A percentile compares a stretch with the other conserved stretches of the same genome.
Conservation (phyloP, 2,888 invertebrate genomes). For the Zaprionus obscuricornis region DNA sequence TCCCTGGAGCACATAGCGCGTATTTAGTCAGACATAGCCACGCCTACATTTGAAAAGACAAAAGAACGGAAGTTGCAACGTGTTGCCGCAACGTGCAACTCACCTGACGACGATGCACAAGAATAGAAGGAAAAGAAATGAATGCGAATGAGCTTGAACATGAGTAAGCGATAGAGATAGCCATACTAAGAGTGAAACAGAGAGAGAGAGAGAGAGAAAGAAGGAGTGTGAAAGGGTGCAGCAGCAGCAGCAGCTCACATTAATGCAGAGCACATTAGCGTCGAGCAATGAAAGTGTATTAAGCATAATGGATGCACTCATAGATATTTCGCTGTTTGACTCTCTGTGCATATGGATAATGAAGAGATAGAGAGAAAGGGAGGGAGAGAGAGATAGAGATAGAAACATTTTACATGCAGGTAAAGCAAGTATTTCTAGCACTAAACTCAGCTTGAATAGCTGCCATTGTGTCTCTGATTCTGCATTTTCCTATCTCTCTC, state of each 20-base stretch:
- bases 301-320: conserved; percentile 78
- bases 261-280: conserved; percentile 69
- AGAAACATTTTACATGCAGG: no score
- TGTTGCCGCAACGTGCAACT: conserved; percentile 51
- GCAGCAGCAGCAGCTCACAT: conserved; percentile 62
- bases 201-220: background rate
- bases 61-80: conserved; percentile 57
- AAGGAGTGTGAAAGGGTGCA: conserved; percentile 33
- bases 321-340: conserved; percentile 67
- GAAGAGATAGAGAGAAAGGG: no score
- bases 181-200: background rate
- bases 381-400: no score
- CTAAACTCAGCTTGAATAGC: no score
- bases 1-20: background rate
- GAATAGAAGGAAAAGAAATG: conserved; percentile 15
- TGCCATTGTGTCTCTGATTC: no score
- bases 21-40: background rate
- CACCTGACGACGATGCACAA: background rate
- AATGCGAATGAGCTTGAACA: conserved; percentile 3
- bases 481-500: no score
- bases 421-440: no score
- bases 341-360: conserved; percentile 53
- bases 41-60: no score
- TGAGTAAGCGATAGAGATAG: background rate
- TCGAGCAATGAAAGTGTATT: conserved; percentile 75